A percentile compares a stretch with the other conserved stretches of the same genome.
phyloP scores from a whole-genome alignment of 53 echinoderm and acorn worm species.

The Stichopus horrens region DNA sequence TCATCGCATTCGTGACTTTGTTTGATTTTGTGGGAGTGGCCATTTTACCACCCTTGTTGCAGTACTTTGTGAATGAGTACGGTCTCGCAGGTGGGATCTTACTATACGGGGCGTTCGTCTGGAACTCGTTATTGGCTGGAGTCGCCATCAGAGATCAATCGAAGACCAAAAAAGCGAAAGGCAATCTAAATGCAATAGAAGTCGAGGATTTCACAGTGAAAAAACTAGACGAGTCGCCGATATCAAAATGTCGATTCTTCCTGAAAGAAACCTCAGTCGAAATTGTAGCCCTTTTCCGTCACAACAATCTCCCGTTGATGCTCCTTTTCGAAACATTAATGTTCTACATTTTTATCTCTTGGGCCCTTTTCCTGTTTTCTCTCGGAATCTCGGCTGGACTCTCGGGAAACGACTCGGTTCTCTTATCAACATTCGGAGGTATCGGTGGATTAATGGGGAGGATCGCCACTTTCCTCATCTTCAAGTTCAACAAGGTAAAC shows the following conservation, averaged over 20 bases:
- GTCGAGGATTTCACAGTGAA: not conserved
- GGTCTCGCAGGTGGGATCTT: not conserved
- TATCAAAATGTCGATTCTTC: not conserved
- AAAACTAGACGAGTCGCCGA: too few relatives aligned
- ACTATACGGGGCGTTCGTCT: not conserved
- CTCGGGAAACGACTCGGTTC: not conserved
- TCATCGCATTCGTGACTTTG: not conserved
- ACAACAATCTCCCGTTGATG: not conserved
- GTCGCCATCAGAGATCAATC: not conserved
- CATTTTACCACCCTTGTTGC: not conserved
- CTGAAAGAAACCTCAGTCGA: not conserved
- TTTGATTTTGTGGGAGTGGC: constrained; percentile 14
- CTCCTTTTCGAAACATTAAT: not conserved
- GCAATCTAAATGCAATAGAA: not conserved
- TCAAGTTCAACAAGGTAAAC: not conserved
- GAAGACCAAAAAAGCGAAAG: not conserved
- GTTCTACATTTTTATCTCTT: constrained; percentile 2
- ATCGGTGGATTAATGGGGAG: not conserved
- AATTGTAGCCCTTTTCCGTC: not conserved
- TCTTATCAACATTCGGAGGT: constrained; percentile 8
- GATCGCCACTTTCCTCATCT: not conserved
- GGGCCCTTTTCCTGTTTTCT: constrained; percentile 10
- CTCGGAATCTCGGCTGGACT: not conserved
- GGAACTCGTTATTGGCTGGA: not conserved
- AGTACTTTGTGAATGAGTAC: not conserved